phyloP scores from a whole-genome alignment of 2,113 vertebrate species.

The Mirounga angustirostris region DNA sequence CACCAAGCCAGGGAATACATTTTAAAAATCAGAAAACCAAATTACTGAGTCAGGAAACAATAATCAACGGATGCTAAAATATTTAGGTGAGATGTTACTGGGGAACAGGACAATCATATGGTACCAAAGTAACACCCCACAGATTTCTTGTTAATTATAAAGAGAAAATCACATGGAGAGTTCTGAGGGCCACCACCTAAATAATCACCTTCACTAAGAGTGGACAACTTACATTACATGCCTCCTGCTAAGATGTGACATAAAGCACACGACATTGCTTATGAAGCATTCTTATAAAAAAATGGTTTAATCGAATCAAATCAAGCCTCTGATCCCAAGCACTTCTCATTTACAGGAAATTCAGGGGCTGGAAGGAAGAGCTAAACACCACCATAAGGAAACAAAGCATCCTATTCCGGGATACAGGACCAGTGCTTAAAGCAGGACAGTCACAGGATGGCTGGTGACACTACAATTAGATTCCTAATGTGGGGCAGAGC shows the following conservation, averaged over 20 bases:
- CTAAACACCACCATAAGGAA: not conserved
- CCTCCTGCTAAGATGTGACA: not conserved
- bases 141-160: not conserved
- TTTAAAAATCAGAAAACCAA: slow-evolving; percentile 25
- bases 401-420: not conserved
- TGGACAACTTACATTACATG: not conserved
- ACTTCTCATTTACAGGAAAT: not conserved
- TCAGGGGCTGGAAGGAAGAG: not conserved
- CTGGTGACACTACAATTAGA: not conserved
- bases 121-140: not conserved
- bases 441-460: not conserved
- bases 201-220: slow-evolving; percentile 14
- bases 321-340: not conserved
- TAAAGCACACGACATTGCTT: not conserved
- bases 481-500: not conserved
- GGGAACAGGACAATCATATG: not conserved
- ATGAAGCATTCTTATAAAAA: slow-evolving; percentile 16
- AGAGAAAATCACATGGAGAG: not conserved
- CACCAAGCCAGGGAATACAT: slow-evolving; percentile 20
- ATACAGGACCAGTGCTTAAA: slow-evolving; percentile 10
- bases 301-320: slow-evolving; percentile 12
- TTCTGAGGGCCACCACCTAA: not conserved
- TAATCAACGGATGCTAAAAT: not conserved
- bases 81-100: slow-evolving; percentile 26
- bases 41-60: slow-evolving; percentile 41